These are phyloP conservation scores for Heterotilapia buettikoferi DNA, from an alignment of 2,113 vertebrate species.

Conservation along the genomic window DNA sequence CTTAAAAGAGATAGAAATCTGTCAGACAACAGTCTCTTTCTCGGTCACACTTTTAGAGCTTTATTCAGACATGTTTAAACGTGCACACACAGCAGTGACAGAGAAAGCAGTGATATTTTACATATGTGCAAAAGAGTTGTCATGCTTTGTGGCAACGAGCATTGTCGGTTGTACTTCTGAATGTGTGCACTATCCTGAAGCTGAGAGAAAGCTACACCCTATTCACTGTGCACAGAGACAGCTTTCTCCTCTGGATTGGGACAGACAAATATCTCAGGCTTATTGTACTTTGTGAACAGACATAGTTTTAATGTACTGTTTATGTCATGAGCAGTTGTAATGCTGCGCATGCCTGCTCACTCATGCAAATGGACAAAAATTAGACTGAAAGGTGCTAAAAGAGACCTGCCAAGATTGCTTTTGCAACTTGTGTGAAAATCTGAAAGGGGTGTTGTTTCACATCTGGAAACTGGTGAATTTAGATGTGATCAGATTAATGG, in stretches of 20 bases:
- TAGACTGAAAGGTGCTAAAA: background rate
- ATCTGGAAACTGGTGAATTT: background rate
- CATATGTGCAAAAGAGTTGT: background rate
- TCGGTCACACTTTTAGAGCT: background rate
- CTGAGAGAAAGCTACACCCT: background rate
- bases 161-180: background rate
- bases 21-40: background rate
- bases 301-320: background rate
- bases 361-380: background rate
- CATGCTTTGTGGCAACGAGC: background rate
- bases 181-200: background rate
- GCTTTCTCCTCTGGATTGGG: background rate
- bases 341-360: background rate
- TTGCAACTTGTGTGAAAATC: background rate
- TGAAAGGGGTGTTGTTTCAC: background rate
- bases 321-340: background rate
- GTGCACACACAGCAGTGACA: rapidly evolving
- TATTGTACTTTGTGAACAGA: background rate
- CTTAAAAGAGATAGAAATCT: background rate
- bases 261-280: background rate
- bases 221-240: background rate
- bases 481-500: background rate
- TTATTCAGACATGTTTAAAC: background rate
- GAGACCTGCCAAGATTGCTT: background rate
- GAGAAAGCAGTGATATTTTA: background rate